Percentiles rank a stretch among this genome's conserved stretches.
phyloP scores from a whole-genome alignment of 2,888 invertebrate genomes.

The Hymenopus coronatus region DNA sequence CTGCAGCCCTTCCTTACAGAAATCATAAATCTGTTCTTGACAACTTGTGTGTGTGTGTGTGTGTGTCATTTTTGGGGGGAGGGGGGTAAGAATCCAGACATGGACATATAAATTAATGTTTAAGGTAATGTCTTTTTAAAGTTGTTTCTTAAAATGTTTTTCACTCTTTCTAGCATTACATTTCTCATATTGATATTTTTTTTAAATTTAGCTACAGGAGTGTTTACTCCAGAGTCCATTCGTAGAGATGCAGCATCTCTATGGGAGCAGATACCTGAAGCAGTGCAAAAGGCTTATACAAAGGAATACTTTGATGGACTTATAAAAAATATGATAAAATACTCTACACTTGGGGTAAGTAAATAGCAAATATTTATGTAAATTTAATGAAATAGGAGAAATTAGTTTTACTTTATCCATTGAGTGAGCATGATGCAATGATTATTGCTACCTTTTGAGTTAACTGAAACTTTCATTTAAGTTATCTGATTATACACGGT shows the following conservation, averaged over 20 bases:
- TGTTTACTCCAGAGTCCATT: slow-evolving; percentile 25
- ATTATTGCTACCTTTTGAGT: no score
- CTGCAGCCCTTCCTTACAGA: no score
- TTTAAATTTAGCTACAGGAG: slow-evolving; percentile 22
- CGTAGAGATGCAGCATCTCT: slow-evolving; percentile 35
- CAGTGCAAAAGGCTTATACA: slow-evolving; percentile 38
- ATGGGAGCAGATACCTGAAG: slow-evolving; percentile 40
- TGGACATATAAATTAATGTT: no score
- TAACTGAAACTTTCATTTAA: no score
- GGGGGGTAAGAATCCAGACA: no score
- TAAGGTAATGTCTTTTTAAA: no score
- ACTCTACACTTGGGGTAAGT: slow-evolving; percentile 37
- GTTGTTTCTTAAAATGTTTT: not conserved
- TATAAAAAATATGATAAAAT: slow-evolving; percentile 37
- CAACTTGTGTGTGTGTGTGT: no score
- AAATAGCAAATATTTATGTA: not conserved
- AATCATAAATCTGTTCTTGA: no score
- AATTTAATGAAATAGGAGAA: no score
- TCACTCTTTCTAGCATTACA: not conserved
- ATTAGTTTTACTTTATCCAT: no score
- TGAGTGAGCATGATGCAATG: no score
- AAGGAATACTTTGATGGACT: slow-evolving; percentile 38
- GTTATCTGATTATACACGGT: not conserved
- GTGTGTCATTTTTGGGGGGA: no score
- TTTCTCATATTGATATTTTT: not conserved